Evolutionary conservation across 2,113 vertebrate species (phyloP).

Genomic region (Pterocles burchelli): DNA sequence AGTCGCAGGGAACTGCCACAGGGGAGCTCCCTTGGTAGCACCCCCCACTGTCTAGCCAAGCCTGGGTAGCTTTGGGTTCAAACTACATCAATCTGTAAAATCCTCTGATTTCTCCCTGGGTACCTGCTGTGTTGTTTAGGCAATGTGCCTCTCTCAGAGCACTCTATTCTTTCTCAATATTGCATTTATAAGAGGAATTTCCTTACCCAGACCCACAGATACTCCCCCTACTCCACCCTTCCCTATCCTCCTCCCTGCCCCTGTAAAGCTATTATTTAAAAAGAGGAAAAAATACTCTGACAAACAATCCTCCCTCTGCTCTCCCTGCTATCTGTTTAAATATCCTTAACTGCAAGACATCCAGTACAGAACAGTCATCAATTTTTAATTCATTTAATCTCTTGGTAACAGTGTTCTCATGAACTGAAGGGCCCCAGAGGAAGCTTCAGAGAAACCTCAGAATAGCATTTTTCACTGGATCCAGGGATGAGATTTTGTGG

Average conservation of each 20-base stretch:
- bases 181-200: neutral
- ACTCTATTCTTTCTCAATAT: neutral
- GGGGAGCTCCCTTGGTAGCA: neutral
- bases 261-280: slow-evolving; percentile 53
- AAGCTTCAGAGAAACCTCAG: slow-evolving; percentile 69
- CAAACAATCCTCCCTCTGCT: neutral
- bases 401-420: slow-evolving; percentile 69
- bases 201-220: neutral
- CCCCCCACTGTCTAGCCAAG: neutral
- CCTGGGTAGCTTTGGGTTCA: neutral
- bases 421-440: slow-evolving; percentile 71
- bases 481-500: neutral
- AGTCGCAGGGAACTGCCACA: neutral
- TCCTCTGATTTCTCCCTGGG: neutral
- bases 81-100: neutral
- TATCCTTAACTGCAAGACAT: slow-evolving; percentile 74
- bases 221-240: neutral
- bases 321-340: slow-evolving; percentile 69
- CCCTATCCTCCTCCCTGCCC: neutral
- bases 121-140: neutral
- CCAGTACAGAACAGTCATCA: slow-evolving; percentile 72
- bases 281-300: slow-evolving; percentile 21
- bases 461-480: slow-evolving; percentile 8
- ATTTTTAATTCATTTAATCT: slow-evolving; percentile 80
- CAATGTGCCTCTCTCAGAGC: neutral